Evolutionary conservation across 2,888 invertebrate species (phyloP).

Genomic region (Siphonodentalium dalli): DNA sequence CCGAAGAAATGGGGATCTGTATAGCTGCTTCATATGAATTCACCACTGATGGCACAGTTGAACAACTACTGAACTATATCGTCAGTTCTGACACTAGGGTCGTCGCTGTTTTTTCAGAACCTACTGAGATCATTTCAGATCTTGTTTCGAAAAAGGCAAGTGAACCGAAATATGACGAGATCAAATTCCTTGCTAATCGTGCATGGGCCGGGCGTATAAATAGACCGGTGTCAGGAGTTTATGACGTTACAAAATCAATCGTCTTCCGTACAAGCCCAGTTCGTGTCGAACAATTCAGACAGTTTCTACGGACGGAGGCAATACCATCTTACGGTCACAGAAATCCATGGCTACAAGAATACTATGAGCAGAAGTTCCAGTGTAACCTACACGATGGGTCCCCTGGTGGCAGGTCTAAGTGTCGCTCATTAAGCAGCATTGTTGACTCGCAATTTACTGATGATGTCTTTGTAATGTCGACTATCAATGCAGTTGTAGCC

Average conservation of each 20-base stretch:
- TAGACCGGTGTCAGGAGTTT: not conserved
- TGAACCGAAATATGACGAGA: conserved; percentile 9
- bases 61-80: conserved; percentile 42
- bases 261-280: too few relatives aligned
- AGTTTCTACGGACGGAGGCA: conserved; percentile 14
- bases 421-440: conserved; percentile 15
- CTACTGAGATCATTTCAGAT: conserved; percentile 37
- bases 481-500: conserved; percentile 64
- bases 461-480: conserved; percentile 54
- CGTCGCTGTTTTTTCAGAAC: conserved; percentile 51
- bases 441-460: conserved; percentile 29
- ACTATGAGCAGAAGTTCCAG: conserved; percentile 38
- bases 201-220: conserved; percentile 35
- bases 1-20: conserved; percentile 42
- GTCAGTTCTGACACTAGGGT: conserved; percentile 41
- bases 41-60: conserved; percentile 43
- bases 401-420: too few relatives aligned
- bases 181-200: conserved; percentile 46
- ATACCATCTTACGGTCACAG: conserved; percentile 11
- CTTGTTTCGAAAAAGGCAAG: conserved; percentile 36
- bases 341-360: conserved; percentile 57
- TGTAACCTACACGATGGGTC: conserved; percentile 37
- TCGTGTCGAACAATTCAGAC: too few relatives aligned
- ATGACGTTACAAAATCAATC: too few relatives aligned
- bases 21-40: conserved; percentile 51